Base-by-base conservation (phyloP, 2,113 vertebrate species). In the Benitochromis conjunctus region DNA sequence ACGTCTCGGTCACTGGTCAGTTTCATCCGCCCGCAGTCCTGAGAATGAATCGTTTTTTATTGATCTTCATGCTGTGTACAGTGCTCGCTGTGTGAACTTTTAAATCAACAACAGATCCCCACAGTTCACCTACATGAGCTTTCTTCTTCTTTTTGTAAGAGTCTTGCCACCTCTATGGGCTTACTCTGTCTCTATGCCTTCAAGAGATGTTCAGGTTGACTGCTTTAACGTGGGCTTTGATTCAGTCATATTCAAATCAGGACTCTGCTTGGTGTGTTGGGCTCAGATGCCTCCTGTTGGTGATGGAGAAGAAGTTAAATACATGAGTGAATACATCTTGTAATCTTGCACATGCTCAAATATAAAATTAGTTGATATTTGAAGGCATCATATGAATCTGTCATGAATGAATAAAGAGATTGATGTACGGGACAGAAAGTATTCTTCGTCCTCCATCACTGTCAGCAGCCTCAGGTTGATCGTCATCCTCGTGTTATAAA, bases 401-500 rank as follows among this genome's bases (percentile, higher is more conserved):
- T 8, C 4, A 0, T 1, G 60, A 66, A 13, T 43, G 41, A 43
- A 13, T 43, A 12, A 13, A 43, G 12, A 12, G 12, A 43, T 43
- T 12, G 12, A 48, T 48, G 46, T 16, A 16, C 14, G 46, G 46
- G 13, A 48, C 14, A 48, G 46, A 14, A 48, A 48, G 5, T 48
- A 2, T 3, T 48, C 14, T 14, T 16, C 46, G 13, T 16, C 46
- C 46, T 41, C 14, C 21, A 19, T 41, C 38, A 66, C n/a, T 69
- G 62, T 43, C 7, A 43, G 36, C n/a, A 69, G 36, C n/a, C n/a
- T 14, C 62, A 24, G 36, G 41, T 14, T 0, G 1, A 34, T 9
- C 29, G 18, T 31, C 4, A 4, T 62, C 58, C 16, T 34, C 2
- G 0, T 0, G 1, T 12, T 3, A 24, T 62, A 62, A 62, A 36